Conservation (phyloP, 2,113 vertebrate genomes). For the Percopsis transmontana region DNA sequence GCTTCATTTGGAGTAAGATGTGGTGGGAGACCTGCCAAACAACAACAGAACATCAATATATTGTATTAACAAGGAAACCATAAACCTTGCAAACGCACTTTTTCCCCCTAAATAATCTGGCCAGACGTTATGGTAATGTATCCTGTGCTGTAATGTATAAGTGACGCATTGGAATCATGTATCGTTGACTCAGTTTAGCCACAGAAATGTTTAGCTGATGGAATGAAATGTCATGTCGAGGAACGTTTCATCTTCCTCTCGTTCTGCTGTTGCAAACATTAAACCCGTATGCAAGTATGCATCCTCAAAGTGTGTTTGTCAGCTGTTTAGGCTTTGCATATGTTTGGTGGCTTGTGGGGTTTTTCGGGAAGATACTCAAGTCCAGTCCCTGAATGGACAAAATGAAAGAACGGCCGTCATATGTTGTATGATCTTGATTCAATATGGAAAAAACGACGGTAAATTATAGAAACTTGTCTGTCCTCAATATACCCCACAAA, state of each 20-base stretch:
- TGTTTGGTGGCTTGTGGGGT: conserved; percentile 31
- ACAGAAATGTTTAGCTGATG: conserved; percentile 41
- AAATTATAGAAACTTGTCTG: conserved; percentile 41
- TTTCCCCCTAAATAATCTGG: conserved; percentile 3
- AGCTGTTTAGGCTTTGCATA: conserved; percentile 44
- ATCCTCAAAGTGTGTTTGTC: conserved; percentile 45
- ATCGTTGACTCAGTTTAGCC: conserved; percentile 30
- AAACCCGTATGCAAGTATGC: conserved; percentile 11
- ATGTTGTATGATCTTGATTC: conserved; percentile 47
- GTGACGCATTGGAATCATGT: conserved; percentile 14
- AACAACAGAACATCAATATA: conserved; percentile 18
- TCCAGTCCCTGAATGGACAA: conserved; percentile 30
- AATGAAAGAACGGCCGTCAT: conserved; percentile 36
- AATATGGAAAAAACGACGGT: conserved; percentile 20
- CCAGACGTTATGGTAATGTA: background rate
- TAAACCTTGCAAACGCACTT: conserved; percentile 26
- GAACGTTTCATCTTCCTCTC: conserved; percentile 40
- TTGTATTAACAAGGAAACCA: conserved; percentile 22
- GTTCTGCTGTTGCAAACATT: conserved; percentile 46
- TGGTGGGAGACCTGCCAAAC: conserved; percentile 27
- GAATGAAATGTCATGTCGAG: conserved; percentile 35
- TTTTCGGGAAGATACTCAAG: conserved; percentile 3
- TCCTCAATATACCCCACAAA: conserved; percentile 35
- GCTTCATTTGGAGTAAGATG: conserved; percentile 12
- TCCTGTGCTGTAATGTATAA: conserved; percentile 3